phyloP scores from a whole-genome alignment of 2,113 vertebrate species.

The Cranoglanis bouderius region DNA sequence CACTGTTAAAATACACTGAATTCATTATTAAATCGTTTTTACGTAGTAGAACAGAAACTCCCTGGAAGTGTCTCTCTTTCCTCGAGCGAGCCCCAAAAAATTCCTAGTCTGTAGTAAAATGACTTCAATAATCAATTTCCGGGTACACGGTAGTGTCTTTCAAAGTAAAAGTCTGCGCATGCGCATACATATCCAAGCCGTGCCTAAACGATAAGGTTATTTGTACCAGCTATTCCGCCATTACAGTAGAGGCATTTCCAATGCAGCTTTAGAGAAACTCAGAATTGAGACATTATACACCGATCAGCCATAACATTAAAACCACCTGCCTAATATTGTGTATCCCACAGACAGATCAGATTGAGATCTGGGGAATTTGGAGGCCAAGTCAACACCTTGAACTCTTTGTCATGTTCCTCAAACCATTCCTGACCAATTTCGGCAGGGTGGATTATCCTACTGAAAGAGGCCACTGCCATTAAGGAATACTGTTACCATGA shows the following conservation, averaged over 20 bases:
- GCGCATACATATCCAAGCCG: background rate
- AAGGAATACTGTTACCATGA: too few relatives aligned
- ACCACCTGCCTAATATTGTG: too few relatives aligned
- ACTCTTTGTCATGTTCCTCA: too few relatives aligned
- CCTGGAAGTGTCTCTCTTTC: background rate
- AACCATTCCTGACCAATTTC: too few relatives aligned
- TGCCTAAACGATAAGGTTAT: background rate
- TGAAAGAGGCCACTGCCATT: too few relatives aligned
- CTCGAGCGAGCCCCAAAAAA: background rate
- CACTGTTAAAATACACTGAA: background rate
- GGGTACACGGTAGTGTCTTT: background rate
- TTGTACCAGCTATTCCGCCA: slow-evolving; percentile 50
- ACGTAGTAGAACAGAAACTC: background rate
- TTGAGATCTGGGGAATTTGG: too few relatives aligned
- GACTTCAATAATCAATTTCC: slow-evolving; percentile 7
- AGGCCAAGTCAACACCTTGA: too few relatives aligned
- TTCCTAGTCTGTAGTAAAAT: background rate
- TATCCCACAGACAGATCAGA: too few relatives aligned
- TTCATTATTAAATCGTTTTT: background rate
- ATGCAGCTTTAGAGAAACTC: background rate
- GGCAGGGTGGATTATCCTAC: too few relatives aligned
- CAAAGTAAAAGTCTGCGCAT: slow-evolving; percentile 50
- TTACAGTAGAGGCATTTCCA: slow-evolving; percentile 49
- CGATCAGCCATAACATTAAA: too few relatives aligned
- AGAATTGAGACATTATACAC: background rate